Evolutionary conservation across 2,888 invertebrate genomes (phyloP), one percentile per base, ranked within the genome.

Genomic region (Drosophila merina): DNA sequence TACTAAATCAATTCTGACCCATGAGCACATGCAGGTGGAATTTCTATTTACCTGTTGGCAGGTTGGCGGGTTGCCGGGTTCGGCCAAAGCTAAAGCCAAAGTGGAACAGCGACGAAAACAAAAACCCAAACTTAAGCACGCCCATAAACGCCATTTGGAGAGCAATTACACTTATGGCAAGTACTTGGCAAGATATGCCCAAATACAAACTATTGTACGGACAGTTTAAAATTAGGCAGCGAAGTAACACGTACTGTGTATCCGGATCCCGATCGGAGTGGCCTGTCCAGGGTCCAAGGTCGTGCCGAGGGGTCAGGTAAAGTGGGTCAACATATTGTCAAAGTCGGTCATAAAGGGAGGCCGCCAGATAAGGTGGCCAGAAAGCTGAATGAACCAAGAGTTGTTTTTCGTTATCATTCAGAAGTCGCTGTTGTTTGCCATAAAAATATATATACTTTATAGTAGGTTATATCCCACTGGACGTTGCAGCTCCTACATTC

Each of bases 21-120:
- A 64, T 81, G 87, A 81, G 30, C 81, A 62, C 69, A 79, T 82
- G 74, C 64, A 30, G 20, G 9, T 67, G 83, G 77, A 82, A 82
- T 86, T 82, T 64, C 54, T 52, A 54, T 52, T 62, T 70, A 30
- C 36, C 49, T 40, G 49, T 55, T 42, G 30, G 36, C 9, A 58
- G 12, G 57, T 48, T 50, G 42, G 40, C 14, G 8, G 8, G 10
- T 10, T 25, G 14, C 14, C 14, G 14, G 14, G 14, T 14, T 14
- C 0, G 44, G 44, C 31, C 48, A 42, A 31, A 48, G 63, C 40
- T 12, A 33, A 33, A 48, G 28, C 33, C 40, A 40, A 52, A 44
- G 54, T 72, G 12, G 62, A 72, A 26, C 55, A 38, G 14, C 54
- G 30, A 36, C 51, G 40, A 59, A 51, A 54, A 72, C 51, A 55